These are phyloP conservation scores for Mechanitis messenoides DNA, from an alignment of 2,888 invertebrate genomes.

Conservation along the genomic window DNA sequence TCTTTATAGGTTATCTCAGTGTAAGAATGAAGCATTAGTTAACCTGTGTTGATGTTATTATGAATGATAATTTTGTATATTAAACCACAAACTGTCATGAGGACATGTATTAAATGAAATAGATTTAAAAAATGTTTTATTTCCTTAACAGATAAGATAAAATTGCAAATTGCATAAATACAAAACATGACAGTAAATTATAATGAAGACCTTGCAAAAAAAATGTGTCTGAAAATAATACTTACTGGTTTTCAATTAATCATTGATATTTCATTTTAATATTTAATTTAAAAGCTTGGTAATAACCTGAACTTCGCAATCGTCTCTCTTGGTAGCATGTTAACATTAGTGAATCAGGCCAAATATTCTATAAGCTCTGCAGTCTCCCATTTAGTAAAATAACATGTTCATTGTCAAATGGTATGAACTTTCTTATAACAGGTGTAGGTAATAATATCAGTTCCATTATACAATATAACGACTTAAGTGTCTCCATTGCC, in stretches of 20 bases:
- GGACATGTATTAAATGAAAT: conserved; percentile 69
- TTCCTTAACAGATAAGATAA: not conserved
- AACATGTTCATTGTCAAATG: conserved; percentile 47
- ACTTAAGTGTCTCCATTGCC: conserved; percentile 57
- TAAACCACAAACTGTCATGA: conserved; percentile 65
- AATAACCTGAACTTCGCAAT: too few species aligned
- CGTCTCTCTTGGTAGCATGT: too few species aligned
- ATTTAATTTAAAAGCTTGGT: too few species aligned
- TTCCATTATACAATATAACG: conserved; percentile 63
- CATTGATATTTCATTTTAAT: too few species aligned
- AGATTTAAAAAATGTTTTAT: conserved; percentile 50
- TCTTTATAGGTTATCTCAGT: conserved; percentile 14
- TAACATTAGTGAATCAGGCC: not conserved
- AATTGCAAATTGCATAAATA: too few species aligned
- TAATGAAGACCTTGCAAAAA: too few species aligned
- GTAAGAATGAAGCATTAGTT: conserved; percentile 37
- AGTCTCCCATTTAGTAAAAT: conserved; percentile 44
- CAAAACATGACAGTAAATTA: too few species aligned
- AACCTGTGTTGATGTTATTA: conserved; percentile 56
- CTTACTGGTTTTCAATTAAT: too few species aligned
- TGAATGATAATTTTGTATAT: conserved; percentile 69
- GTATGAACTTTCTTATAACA: conserved; percentile 52
- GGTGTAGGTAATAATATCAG: conserved; percentile 54
- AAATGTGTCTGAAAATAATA: too few species aligned
- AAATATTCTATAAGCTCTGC: conserved; percentile 32